A percentile compares a stretch with the other conserved stretches of the same genome.
phyloP scores from a whole-genome alignment of 1,140 invertebrate genomes.

The Drosophila malerkotliana region DNA sequence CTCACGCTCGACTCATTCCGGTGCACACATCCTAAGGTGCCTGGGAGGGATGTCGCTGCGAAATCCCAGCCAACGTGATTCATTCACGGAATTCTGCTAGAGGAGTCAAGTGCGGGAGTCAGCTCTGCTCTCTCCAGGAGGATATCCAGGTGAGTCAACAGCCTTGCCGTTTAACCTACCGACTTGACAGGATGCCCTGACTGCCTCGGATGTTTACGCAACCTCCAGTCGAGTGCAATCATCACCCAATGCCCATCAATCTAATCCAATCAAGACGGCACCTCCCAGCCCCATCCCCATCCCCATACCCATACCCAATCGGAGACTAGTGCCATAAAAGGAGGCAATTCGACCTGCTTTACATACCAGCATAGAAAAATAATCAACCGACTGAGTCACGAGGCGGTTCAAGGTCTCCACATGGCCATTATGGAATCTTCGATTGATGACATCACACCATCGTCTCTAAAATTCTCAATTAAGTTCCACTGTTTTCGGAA shows the following conservation, averaged over 20 bases:
- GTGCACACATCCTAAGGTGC: conserved; percentile 13
- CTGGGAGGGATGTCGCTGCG: conserved; percentile 7
- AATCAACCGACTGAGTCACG: conserved; percentile 34
- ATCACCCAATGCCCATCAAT: conserved; percentile 25
- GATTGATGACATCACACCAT: conserved; percentile 55
- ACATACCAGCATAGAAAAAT: conserved; percentile 15
- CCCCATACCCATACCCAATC: no score
- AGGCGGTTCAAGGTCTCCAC: conserved; percentile 27
- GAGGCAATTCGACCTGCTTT: conserved; percentile 16
- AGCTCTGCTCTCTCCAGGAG: not conserved
- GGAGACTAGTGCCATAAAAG: conserved; percentile 35
- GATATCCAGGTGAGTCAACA: conserved; percentile 16
- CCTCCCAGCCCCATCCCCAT: not conserved
- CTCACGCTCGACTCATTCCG: conserved; percentile 65
- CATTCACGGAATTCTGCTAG: conserved; percentile 36
- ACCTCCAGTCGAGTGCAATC: not conserved
- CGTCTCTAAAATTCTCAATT: conserved; percentile 35
- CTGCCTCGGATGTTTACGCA: not conserved
- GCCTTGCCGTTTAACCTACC: not conserved
- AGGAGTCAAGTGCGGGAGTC: conserved; percentile 22
- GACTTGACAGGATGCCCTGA: conserved; percentile 9
- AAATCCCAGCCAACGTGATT: conserved; percentile 44
- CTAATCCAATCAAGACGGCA: conserved; percentile 35
- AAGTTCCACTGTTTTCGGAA: conserved; percentile 11
- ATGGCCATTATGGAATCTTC: conserved; percentile 27